A percentile compares a stretch with the other conserved stretches of the same genome.
Evolutionary conservation across 2,113 vertebrate species (phyloP).

Genomic region (Panurus biarmicus): DNA sequence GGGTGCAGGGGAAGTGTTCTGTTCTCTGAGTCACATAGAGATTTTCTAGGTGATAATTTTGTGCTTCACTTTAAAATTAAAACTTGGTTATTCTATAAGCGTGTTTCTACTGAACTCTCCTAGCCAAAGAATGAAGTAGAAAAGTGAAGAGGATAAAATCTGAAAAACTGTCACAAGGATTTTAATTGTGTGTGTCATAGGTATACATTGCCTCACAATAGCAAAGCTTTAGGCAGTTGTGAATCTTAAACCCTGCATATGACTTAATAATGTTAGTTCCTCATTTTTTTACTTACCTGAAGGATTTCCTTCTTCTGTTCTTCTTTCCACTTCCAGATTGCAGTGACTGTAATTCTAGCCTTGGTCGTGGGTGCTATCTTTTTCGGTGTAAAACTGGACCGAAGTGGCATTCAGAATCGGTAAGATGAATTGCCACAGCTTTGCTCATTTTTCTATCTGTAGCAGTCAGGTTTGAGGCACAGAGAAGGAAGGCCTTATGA

Average conservation of each 20-base stretch:
- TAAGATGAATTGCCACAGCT: neutral
- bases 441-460: neutral
- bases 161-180: neutral
- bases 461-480: neutral
- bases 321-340: constrained; percentile 27
- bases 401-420: constrained; percentile 65
- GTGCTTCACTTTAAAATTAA: neutral
- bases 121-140: neutral
- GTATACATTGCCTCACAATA: neutral
- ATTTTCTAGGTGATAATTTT: neutral
- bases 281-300: neutral
- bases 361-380: constrained; percentile 65
- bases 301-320: neutral
- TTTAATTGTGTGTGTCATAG: neutral
- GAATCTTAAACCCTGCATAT: neutral
- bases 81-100: neutral
- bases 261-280: neutral
- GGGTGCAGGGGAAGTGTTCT: neutral
- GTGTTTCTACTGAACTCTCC: neutral
- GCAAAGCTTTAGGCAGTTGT: neutral
- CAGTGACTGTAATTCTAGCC: constrained; percentile 28
- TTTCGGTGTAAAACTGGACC: constrained; percentile 50
- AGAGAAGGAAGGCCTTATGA: neutral
- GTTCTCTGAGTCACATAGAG: neutral
- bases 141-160: neutral